These are phyloP conservation scores for Drosophila seguyi DNA, from an alignment of 1,140 invertebrate genomes.

Conservation along the genomic window DNA sequence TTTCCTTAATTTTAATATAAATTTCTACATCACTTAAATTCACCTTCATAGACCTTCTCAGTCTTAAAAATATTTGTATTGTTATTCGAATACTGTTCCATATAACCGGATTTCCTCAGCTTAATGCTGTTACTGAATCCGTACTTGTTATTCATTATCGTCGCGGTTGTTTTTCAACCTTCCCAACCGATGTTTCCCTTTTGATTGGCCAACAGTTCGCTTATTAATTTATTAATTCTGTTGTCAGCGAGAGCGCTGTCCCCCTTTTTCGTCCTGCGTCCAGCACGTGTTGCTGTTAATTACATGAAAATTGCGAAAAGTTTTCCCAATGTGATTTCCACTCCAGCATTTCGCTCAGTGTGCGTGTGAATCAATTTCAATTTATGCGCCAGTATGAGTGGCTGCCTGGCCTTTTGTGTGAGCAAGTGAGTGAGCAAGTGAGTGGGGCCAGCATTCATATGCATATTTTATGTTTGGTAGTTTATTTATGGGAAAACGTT, in stretches of 20 bases:
- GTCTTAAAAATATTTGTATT: background rate
- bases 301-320: slow-evolving; percentile 16
- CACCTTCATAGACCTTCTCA: background rate
- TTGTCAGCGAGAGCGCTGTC: slow-evolving; percentile 1
- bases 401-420: slow-evolving; percentile 18
- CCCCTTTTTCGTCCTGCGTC: too few species aligned
- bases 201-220: slow-evolving; percentile 12
- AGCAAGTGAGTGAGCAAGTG: slow-evolving; percentile 1
- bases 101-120: background rate
- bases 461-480: slow-evolving; percentile 61
- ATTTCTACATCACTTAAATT: background rate
- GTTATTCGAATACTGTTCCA: background rate
- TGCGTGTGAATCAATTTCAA: slow-evolving; percentile 54
- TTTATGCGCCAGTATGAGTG: slow-evolving; percentile 22
- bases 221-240: slow-evolving; percentile 24
- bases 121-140: background rate
- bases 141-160: background rate
- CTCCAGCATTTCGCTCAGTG: slow-evolving; percentile 14
- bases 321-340: slow-evolving; percentile 15
- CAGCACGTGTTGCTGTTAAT: slow-evolving; percentile 15
- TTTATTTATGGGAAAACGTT: slow-evolving; percentile 55
- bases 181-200: background rate
- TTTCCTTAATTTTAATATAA: background rate
- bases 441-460: slow-evolving; percentile 43
- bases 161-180: slow-evolving; percentile 6